Conservation (phyloP, 2,888 invertebrate species). For the Dascillus cervinus region DNA sequence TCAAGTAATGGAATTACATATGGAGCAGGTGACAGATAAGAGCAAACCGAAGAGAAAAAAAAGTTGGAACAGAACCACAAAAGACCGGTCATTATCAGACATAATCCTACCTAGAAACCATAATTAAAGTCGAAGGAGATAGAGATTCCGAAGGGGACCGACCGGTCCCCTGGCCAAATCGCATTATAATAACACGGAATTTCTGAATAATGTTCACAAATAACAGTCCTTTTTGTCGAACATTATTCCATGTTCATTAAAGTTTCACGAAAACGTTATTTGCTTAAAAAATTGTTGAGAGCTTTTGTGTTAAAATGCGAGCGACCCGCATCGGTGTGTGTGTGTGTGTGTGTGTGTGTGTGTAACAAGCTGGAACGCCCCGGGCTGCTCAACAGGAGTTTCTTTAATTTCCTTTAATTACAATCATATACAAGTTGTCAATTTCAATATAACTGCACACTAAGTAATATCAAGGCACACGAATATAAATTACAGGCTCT, state of each 20-base stretch:
- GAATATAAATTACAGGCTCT: conserved; percentile 10
- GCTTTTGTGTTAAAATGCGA: too few species aligned
- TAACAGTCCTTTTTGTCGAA: conserved; percentile 17
- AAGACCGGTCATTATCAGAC: conserved; percentile 20
- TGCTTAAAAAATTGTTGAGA: too few species aligned
- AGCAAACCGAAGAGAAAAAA: conserved; percentile 16
- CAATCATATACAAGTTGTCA: conserved; percentile 13
- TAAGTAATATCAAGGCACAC: conserved; percentile 10
- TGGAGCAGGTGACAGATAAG: conserved; percentile 18
- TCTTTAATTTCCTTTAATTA: conserved; percentile 14
- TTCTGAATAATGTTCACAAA: conserved; percentile 22
- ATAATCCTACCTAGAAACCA: conserved; percentile 20
- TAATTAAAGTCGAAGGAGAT: conserved; percentile 22
- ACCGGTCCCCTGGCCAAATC: conserved; percentile 18
- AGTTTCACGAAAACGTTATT: conserved; percentile 10
- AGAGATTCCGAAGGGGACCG: conserved; percentile 16
- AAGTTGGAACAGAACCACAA: conserved; percentile 17
- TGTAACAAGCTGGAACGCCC: background rate
- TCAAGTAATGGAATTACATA: conserved; percentile 14
- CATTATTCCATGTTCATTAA: conserved; percentile 10
- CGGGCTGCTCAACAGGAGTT: conserved; percentile 10
- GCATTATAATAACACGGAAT: conserved; percentile 23
- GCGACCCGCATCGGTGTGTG: too few species aligned
- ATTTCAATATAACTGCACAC: conserved; percentile 13
- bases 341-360: too few species aligned